These are phyloP conservation scores for Pteronotus mesoamericanus DNA, from an alignment of 2,797 vertebrate species.

Conservation along the genomic window DNA sequence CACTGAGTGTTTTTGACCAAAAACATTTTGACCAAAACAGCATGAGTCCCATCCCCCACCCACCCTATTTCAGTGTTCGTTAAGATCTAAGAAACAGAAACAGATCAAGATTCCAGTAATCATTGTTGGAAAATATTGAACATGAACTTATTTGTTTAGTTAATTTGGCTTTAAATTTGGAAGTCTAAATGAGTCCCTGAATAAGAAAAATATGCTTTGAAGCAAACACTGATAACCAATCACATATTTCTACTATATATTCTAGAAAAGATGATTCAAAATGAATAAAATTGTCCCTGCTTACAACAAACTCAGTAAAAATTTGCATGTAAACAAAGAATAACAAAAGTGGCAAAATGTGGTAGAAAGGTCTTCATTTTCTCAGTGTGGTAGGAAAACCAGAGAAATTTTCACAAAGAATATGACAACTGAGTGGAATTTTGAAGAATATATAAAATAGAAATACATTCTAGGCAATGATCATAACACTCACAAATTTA, in stretches of 20 bases:
- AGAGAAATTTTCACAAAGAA: neutral
- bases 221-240: neutral
- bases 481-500: neutral
- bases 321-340: neutral
- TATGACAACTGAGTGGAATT: neutral
- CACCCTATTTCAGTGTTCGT: neutral
- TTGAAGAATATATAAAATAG: neutral
- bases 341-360: neutral
- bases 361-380: neutral
- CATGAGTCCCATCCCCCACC: too few relatives aligned
- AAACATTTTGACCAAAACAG: too few relatives aligned
- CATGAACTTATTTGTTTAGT: neutral
- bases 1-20: too few relatives aligned
- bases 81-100: constrained; percentile 2
- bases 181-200: neutral
- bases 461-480: neutral
- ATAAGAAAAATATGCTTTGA: neutral
- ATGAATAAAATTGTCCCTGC: neutral
- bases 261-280: neutral
- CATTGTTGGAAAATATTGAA: neutral
- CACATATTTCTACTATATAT: neutral
- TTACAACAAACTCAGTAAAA: neutral
- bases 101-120: neutral
- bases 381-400: neutral
- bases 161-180: neutral